Base-by-base conservation (phyloP, 2,888 invertebrate genomes). In the Platerodrilus igneus region DNA sequence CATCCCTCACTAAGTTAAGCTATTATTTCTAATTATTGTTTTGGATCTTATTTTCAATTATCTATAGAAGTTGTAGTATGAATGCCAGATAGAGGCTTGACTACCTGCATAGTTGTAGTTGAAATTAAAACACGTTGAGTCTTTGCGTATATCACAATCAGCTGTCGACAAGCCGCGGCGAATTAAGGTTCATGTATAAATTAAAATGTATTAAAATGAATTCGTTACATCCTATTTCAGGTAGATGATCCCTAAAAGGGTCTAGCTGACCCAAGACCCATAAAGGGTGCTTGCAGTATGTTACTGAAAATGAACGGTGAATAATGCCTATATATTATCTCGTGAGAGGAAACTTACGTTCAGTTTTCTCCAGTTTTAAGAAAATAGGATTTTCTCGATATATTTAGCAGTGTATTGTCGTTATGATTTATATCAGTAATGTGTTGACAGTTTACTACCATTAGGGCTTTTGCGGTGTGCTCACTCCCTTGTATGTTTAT, bases 361-460 rank as follows among this genome's bases (percentile, higher is more conserved):
- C 10, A 37, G 11, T 33, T 26, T 35, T 36, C 15, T 17, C 14
- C 13, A 11, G 14, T 8, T 8, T 11, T 36, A 16, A 14, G 14
- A 7, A 36, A 36, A 32, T 19, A 25, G 27, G 20, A 14, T 17
- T 28, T 33, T 38, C 34, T 30, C 14, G 26, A 37, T 33, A 25
- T 41, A 31, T 41, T 33, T 22, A 16, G 13, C 14, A 10, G 10
- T 15, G 22, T 13, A 7, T 17, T 31, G 11, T 42, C 50, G 50
- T 62, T 63, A 66, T 68, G 67, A 68, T 68, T 68, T 66, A 68
- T 68, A 68, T 68, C 67, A 45, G 62, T 54, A 57, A 63, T 68
- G 68, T 68, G 68, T 68, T 68, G 68, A 68, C 68, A 68, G 63
- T 60, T 63, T 59, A 64, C 60, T 63, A 62, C 63, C 64, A 67